These are phyloP conservation scores for Hoplias malabaricus DNA, from an alignment of 2,113 vertebrate genomes.

Conservation along the genomic window DNA sequence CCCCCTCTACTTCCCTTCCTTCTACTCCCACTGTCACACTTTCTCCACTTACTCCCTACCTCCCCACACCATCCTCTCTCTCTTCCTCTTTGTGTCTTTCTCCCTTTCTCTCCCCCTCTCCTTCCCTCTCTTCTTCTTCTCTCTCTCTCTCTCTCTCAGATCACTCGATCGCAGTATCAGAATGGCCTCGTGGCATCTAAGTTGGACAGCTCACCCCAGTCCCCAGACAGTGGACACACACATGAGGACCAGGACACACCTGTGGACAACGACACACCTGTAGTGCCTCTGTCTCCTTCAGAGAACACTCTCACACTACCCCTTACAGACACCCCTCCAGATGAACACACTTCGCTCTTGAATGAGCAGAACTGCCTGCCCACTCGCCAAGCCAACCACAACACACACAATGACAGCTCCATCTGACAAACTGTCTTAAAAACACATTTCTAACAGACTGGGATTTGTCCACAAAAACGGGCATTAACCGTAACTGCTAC, in stretches of 20 bases:
- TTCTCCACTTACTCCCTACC: no score
- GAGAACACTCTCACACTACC: constrained; percentile 54
- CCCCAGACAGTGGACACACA: constrained; percentile 76
- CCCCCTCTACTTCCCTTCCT: no score
- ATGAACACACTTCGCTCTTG: constrained; percentile 88
- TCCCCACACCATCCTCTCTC: no score
- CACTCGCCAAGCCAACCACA: constrained; percentile 72
- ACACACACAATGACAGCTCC: constrained; percentile 64
- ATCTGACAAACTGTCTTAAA: constrained; percentile 55
- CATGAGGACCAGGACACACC: not conserved
- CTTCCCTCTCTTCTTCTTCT: not conserved
- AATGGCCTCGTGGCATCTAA: constrained; percentile 87
- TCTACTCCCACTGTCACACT: no score
- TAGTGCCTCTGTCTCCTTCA: constrained; percentile 37
- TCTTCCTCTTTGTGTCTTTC: not conserved
- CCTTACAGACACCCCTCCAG: constrained; percentile 61
- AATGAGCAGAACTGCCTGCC: constrained; percentile 83
- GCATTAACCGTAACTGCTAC: not conserved
- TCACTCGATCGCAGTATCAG: constrained; percentile 91
- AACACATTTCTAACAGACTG: constrained; percentile 16
- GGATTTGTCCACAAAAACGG: not conserved
- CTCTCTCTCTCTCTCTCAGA: constrained; percentile 66
- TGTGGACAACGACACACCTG: constrained; percentile 14
- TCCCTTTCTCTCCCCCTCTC: not conserved
- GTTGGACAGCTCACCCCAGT: constrained; percentile 88